A percentile compares a stretch with the other conserved stretches of the same genome.
These are phyloP conservation scores for Papilio xuthus DNA, from an alignment of 1,140 invertebrate species.

Conservation along the genomic window DNA sequence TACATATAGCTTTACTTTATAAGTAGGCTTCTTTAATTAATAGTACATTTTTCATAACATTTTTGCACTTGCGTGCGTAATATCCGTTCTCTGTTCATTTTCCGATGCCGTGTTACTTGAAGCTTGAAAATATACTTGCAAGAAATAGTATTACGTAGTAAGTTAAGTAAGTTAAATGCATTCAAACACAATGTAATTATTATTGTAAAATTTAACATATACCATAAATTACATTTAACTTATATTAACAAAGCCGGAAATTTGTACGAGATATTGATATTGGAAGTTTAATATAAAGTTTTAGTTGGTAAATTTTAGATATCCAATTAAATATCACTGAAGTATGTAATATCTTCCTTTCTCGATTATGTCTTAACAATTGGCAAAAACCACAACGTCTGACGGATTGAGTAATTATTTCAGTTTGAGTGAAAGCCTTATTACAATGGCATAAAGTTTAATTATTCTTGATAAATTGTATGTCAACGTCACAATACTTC, in stretches of 20 bases:
- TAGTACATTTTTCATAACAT: neutral
- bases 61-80: neutral
- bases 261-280: neutral
- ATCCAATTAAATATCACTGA: neutral
- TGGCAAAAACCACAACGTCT: slow-evolving; percentile 26
- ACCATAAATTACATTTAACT: neutral
- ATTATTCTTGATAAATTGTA: slow-evolving; percentile 15
- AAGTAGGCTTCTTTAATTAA: neutral
- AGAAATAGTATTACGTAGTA: neutral
- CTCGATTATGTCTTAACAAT: slow-evolving; percentile 20
- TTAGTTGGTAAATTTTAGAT: neutral
- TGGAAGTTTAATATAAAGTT: neutral
- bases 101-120: slow-evolving; percentile 15
- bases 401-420: slow-evolving; percentile 27
- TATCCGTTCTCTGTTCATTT: slow-evolving; percentile 20
- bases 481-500: slow-evolving; percentile 26
- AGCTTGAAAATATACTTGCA: slow-evolving; percentile 12
- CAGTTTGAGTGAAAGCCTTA: slow-evolving; percentile 11
- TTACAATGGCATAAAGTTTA: slow-evolving; percentile 24
- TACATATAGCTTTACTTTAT: neutral
- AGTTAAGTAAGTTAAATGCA: neutral
- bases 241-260: too few relatives aligned
- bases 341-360: slow-evolving; percentile 5
- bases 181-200: neutral
- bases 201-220: neutral